Percentiles rank a stretch among this genome's conserved stretches.
Evolutionary conservation across 2,888 invertebrate species (phyloP).

Genomic region (Lypha dubia): DNA sequence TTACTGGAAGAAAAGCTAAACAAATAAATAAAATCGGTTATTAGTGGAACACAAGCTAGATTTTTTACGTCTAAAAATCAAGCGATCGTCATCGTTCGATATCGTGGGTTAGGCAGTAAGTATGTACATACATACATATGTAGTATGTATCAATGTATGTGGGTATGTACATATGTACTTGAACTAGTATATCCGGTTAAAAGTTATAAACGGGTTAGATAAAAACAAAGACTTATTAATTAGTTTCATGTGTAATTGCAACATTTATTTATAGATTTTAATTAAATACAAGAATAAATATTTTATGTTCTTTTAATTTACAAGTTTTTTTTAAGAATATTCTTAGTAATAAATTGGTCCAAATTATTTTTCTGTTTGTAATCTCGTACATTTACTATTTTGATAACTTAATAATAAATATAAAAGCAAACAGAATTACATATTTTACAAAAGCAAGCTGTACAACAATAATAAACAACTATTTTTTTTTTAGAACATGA

Average conservation of each 20-base stretch:
- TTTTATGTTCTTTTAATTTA: background rate
- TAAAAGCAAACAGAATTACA: too few species aligned
- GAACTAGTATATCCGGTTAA: background rate
- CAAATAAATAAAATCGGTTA: too few species aligned
- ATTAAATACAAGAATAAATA: slow-evolving; percentile 19
- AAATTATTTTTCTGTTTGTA: background rate
- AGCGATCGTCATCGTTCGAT: too few species aligned
- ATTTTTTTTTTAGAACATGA: too few species aligned
- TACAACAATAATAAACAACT: background rate
- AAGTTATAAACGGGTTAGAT: background rate
- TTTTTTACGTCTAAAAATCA: too few species aligned
- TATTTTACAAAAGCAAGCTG: background rate
- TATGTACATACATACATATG: too few species aligned
- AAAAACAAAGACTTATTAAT: background rate
- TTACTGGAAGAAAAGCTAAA: too few species aligned
- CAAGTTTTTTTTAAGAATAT: background rate
- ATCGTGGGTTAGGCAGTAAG: too few species aligned
- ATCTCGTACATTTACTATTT: background rate
- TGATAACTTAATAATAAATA: background rate
- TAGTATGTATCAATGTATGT: too few species aligned
- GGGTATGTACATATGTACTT: background rate
- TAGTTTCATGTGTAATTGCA: slow-evolving; percentile 1
- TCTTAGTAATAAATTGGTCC: slow-evolving; percentile 30
- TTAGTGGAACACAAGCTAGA: too few species aligned
- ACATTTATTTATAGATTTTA: slow-evolving; percentile 9